Percentiles rank a stretch among this genome's conserved stretches.
Evolutionary conservation across 2,888 invertebrate genomes (phyloP).

Genomic region (Eupithecia centaureata): DNA sequence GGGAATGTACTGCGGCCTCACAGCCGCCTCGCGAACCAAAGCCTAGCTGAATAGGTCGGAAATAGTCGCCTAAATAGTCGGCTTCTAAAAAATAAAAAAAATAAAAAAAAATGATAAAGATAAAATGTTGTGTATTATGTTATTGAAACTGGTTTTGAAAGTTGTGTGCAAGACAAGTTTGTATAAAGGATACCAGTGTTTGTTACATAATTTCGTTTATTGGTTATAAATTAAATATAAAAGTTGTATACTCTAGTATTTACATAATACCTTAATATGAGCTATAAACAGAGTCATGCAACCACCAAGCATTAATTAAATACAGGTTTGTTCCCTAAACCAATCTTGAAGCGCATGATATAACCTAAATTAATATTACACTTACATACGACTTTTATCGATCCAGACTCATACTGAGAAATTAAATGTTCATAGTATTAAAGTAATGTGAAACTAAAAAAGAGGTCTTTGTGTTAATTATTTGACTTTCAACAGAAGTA

Average conservation of each 20-base stretch:
- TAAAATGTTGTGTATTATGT: too few relatives aligned
- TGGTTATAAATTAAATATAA: slow-evolving; percentile 1
- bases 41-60: too few relatives aligned
- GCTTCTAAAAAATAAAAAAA: too few relatives aligned
- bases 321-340: slow-evolving; percentile 11
- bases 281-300: neutral
- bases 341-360: neutral
- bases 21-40: too few relatives aligned
- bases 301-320: slow-evolving; percentile 7
- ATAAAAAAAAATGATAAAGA: too few relatives aligned
- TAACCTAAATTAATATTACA: neutral
- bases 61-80: too few relatives aligned
- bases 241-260: slow-evolving; percentile 10
- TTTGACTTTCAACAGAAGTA: neutral
- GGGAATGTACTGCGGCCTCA: too few relatives aligned
- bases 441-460: neutral
- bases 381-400: neutral
- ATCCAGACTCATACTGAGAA: neutral
- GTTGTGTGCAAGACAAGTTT: neutral
- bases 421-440: too few relatives aligned
- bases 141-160: neutral
- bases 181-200: neutral
- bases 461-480: neutral
- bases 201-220: neutral
- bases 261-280: slow-evolving; percentile 1